These are phyloP conservation scores for Gnathonemus longibarbis DNA, from an alignment of 2,113 vertebrate genomes.

Conservation along the genomic window DNA sequence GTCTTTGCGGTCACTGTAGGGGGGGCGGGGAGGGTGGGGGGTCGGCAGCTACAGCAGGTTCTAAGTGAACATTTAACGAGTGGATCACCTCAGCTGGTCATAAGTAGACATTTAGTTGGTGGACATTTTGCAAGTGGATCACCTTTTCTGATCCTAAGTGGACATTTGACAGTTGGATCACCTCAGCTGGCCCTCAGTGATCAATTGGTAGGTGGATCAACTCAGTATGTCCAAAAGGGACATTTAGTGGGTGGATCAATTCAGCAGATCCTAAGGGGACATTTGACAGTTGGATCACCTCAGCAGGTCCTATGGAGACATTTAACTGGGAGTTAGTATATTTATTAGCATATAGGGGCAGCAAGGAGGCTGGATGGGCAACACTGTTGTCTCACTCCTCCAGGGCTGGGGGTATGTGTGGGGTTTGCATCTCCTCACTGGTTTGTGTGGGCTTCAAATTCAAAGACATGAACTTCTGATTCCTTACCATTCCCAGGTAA, in stretches of 20 bases:
- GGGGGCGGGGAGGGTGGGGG: neutral
- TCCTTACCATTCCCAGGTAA: neutral
- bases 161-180: neutral
- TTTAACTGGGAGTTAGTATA: neutral
- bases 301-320: neutral
- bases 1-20: neutral
- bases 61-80: neutral
- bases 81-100: neutral
- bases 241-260: no score
- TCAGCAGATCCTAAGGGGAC: no score
- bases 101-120: neutral
- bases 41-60: neutral
- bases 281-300: neutral
- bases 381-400: neutral
- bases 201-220: neutral
- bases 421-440: neutral
- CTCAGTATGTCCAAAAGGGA: neutral
- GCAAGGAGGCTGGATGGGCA: neutral
- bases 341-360: neutral
- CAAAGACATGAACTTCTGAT: neutral
- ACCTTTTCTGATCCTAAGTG: neutral
- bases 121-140: neutral
- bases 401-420: neutral
- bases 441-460: neutral
- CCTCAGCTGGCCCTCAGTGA: neutral